Evolutionary conservation across 2,888 invertebrate genomes (phyloP).

Genomic region (Microchrysa polita): DNA sequence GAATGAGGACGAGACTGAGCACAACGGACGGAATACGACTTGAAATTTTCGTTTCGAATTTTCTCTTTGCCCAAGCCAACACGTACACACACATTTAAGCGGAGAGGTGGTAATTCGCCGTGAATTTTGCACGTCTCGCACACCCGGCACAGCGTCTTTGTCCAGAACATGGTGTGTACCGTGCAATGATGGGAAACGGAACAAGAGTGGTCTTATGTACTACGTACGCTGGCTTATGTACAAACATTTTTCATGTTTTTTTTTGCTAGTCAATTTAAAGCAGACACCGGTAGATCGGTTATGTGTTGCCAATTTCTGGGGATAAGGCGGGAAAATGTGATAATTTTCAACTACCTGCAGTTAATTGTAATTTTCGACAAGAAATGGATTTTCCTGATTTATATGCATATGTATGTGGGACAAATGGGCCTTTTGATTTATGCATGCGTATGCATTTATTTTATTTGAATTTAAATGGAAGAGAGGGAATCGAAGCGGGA

Average conservation of each 20-base stretch:
- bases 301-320: background rate
- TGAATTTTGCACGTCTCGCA: background rate
- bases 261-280: background rate
- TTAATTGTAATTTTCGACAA: too few relatives aligned
- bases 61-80: constrained; percentile 32
- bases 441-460: too few relatives aligned
- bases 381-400: too few relatives aligned
- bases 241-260: background rate
- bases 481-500: too few relatives aligned
- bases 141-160: background rate
- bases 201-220: background rate
- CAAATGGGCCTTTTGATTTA: too few relatives aligned
- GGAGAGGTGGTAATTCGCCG: background rate
- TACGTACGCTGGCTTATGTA: background rate
- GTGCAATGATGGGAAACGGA: background rate
- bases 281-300: background rate
- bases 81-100: constrained; percentile 4
- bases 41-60: constrained; percentile 1
- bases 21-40: constrained; percentile 47
- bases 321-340: background rate
- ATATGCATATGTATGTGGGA: too few relatives aligned
- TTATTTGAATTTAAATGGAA: too few relatives aligned
- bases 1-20: constrained; percentile 60
- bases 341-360: background rate
- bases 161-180: background rate